Base-by-base conservation (phyloP, 1,140 invertebrate genomes). In the Belonocnema kinseyi region DNA sequence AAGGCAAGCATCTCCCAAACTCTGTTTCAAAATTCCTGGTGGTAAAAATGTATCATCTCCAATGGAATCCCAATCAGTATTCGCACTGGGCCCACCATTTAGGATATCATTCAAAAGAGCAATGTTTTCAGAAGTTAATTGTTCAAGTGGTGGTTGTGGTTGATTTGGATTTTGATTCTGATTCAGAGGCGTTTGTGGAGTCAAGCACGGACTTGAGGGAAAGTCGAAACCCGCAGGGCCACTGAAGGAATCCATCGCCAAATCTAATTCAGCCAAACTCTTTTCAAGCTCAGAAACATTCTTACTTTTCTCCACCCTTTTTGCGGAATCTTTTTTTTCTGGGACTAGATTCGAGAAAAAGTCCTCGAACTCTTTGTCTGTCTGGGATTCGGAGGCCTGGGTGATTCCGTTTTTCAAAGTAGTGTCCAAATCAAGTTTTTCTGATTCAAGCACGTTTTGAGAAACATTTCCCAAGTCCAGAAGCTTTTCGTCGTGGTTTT, bases 61-160 rank as follows among this genome's bases (percentile, higher is more conserved):
- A 53, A 90, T 80, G 17, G 77, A 80, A 46, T 91, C 88, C 88
- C 88, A 90, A 14, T 90, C 89, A 21, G 40, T 77, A 76, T 21
- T 83, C 14, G 50, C 75, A 16, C 56, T 84, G 12, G 78, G 54
- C 54, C 79, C 84, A 13, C 75, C 86, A 72, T 87, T 85, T 1
- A 92, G 77, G 73, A 92, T 91, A n/a, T 91, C 90, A 78, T 90
- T 88, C 14, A 91, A 80, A 52, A 91, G 81, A 16, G 84, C 82
- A 21, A 90, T 82, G 73, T 85, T 91, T 75, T 91, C 90, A 0
- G 88, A 87, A 19, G 83, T 86, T 0, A 90, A 74, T 21, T 86
- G 80, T n/a, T 89, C 83, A 54, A 90, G 74, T 33, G 61, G 26
- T 66, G 61, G n/a, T 40, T 66, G 61, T 5, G 33, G 26, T 26